These are phyloP conservation scores for Microcebus ravelobensis DNA, from an alignment of 2,113 vertebrate genomes.

Conservation along the genomic window DNA sequence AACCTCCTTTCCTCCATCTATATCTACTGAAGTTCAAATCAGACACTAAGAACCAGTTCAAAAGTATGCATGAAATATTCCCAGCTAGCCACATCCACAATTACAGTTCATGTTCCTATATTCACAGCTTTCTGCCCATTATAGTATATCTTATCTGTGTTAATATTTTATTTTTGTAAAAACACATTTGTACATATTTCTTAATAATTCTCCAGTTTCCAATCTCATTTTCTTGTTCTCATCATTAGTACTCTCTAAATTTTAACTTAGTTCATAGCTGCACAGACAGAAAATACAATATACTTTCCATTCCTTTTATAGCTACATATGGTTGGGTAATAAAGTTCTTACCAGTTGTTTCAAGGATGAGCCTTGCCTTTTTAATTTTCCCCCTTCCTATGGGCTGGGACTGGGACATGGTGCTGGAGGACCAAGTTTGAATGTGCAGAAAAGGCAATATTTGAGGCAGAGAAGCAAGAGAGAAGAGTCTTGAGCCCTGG, in stretches of 20 bases:
- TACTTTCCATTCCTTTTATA: not conserved
- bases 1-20: not conserved
- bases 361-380: not conserved
- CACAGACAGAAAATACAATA: not conserved
- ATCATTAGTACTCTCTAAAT: not conserved
- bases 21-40: not conserved
- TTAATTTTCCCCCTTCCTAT: not conserved
- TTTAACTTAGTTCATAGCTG: not conserved
- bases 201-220: not conserved
- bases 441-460: not conserved
- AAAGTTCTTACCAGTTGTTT: not conserved
- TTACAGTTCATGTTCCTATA: not conserved
- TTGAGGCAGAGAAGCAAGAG: not conserved
- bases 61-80: not conserved
- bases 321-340: not conserved
- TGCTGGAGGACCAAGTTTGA: not conserved
- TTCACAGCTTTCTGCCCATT: not conserved
- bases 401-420: not conserved
- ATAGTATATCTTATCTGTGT: not conserved
- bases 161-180: not conserved
- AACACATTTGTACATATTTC: not conserved
- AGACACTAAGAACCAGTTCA: not conserved
- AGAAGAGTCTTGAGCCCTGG: rapidly evolving
- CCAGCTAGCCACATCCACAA: not conserved
- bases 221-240: not conserved